phyloP scores from a whole-genome alignment of 1,140 invertebrate genomes.

The Drepana arcuata region DNA sequence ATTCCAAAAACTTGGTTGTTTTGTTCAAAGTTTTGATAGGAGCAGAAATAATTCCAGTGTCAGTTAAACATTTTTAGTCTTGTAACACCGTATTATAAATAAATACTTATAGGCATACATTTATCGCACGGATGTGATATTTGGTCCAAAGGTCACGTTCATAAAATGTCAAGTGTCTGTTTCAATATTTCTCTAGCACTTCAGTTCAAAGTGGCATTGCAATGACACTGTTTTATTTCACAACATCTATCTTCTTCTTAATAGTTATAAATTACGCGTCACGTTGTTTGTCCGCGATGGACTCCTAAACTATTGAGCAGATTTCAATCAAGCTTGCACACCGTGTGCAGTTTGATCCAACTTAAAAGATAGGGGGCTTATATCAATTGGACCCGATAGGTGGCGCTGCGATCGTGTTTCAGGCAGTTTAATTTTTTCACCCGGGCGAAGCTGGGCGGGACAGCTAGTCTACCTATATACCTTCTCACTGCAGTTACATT shows the following conservation, averaged over 20 bases:
- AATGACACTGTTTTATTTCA: not conserved
- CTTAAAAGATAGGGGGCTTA: not conserved
- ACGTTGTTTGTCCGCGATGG: not conserved
- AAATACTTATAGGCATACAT: not conserved
- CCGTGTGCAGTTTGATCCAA: not conserved
- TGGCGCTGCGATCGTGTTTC: too few relatives aligned
- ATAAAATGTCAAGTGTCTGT: slow-evolving; percentile 16
- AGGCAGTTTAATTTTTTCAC: too few relatives aligned
- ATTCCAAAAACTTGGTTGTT: not conserved
- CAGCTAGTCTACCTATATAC: too few relatives aligned
- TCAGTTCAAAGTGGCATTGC: not conserved
- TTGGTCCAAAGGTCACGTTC: slow-evolving; percentile 15
- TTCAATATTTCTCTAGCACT: slow-evolving; percentile 17
- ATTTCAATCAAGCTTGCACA: not conserved
- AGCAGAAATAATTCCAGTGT: not conserved
- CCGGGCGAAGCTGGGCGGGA: too few relatives aligned
- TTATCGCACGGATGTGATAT: slow-evolving; percentile 4
- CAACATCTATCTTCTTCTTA: not conserved
- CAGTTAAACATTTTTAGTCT: not conserved
- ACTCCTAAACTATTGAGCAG: not conserved
- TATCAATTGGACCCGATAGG: not conserved
- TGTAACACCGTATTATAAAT: not conserved
- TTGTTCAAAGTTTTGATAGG: not conserved
- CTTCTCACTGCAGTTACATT: too few relatives aligned
- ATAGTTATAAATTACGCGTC: too few relatives aligned